Evolutionary conservation across 2,113 vertebrate genomes (phyloP).

Genomic region (Macroglossus sobrinus): DNA sequence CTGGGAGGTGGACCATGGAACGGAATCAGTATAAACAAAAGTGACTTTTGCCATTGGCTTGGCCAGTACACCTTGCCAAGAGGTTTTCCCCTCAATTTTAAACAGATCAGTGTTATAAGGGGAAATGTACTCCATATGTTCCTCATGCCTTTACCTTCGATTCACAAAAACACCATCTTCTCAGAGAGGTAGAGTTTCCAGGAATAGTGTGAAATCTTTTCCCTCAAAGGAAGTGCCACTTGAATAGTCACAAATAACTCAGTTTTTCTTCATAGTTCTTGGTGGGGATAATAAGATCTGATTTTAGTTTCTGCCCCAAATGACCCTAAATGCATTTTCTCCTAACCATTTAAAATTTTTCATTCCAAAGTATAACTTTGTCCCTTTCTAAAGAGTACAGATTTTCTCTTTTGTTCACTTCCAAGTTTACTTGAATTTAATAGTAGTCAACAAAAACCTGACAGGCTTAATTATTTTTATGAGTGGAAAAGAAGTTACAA

Average conservation of each 20-base stretch:
- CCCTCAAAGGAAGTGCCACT: slow-evolving; percentile 29
- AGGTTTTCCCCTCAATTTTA: slow-evolving; percentile 68
- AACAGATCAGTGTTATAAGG: slow-evolving; percentile 64
- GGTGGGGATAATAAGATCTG: background rate
- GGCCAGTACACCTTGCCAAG: slow-evolving; percentile 59
- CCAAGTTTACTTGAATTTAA: slow-evolving; percentile 67
- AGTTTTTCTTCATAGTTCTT: slow-evolving; percentile 6
- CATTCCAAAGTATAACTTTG: slow-evolving; percentile 22
- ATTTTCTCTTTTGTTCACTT: slow-evolving; percentile 57
- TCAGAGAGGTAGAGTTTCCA: slow-evolving; percentile 65
- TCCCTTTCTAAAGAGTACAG: slow-evolving; percentile 19
- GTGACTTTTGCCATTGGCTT: slow-evolving; percentile 61
- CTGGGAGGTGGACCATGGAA: slow-evolving; percentile 49
- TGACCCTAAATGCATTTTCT: background rate
- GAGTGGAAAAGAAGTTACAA: slow-evolving; percentile 54
- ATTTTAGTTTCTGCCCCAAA: slow-evolving; percentile 28
- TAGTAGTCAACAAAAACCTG: slow-evolving; percentile 51
- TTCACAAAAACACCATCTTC: slow-evolving; percentile 70
- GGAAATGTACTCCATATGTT: slow-evolving; percentile 71
- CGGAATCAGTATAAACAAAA: slow-evolving; percentile 62
- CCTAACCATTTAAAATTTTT: slow-evolving; percentile 24
- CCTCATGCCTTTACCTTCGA: slow-evolving; percentile 50
- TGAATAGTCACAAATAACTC: slow-evolving; percentile 25
- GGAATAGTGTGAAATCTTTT: slow-evolving; percentile 55
- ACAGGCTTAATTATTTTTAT: slow-evolving; percentile 56